Evolutionary conservation across 1,140 invertebrate genomes (phyloP), one percentile per base, ranked within the genome.

Genomic region (Magallana ariakensis): DNA sequence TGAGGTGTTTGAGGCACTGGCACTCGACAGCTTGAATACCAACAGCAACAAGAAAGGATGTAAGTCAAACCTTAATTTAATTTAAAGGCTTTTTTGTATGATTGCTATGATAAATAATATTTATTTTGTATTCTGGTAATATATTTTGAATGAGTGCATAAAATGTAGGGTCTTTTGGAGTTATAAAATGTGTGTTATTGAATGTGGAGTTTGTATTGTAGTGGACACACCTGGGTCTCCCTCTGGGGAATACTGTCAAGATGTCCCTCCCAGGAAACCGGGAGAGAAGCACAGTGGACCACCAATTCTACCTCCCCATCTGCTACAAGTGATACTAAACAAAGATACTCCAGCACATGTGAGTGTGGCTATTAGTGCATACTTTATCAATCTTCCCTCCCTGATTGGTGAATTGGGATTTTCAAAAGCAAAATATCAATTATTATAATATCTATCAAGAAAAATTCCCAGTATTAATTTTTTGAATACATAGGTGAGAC

Each of bases 321-420:
- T 99, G 80, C 95, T 99, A 19, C 98, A 99, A 89, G 99, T 99
- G 94, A 99, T 99, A 93, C 95, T 99, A 4, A 99, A 99, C 94
- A 99, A 99, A 95, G 98, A 99, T 93, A 99, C 98, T 56, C 98
- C 98, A 66, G 95, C 98, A 89, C 98, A 97, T 90, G 97, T 98
- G 95, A 96, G 96, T 95, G 85, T 19, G 8, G 56, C 2, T 46
- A 46, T 46, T 46, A 46, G 33, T 46, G 33, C 33, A 46, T 46
- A 46, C 33, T 46, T 4, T 46, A 46, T 46, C 33, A 46, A 46
- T 46, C 33, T 46, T 46, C 3, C 33, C 33, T 46, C 33, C 33
- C 33, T 46, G 33, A 46, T 46, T 46, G 2, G 2, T 46, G 33
- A 5, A 46, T 46, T 46, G 1, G 33, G 33, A 46, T 46, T 46